These are phyloP conservation scores for Myrmecophaga tridactyla DNA, from an alignment of 2,113 vertebrate species.

Conservation along the genomic window DNA sequence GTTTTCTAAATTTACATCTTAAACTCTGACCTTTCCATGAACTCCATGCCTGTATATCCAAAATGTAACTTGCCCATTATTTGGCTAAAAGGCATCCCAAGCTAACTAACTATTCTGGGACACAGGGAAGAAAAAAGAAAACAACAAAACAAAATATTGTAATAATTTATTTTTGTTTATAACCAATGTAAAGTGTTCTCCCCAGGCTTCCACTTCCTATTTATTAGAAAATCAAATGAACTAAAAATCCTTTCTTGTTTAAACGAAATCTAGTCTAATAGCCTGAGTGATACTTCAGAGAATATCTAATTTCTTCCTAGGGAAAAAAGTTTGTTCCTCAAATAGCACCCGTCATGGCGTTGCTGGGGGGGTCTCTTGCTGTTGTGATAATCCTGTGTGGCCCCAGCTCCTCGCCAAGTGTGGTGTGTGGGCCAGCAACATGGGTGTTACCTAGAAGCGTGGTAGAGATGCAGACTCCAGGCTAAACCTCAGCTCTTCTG, in stretches of 20 bases:
- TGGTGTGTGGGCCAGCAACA: not conserved
- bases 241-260: not conserved
- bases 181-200: not conserved
- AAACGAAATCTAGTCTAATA: not conserved
- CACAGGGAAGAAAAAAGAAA: not conserved
- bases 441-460: not conserved
- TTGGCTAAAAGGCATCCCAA: not conserved
- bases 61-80: not conserved
- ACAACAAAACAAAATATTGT: too few species aligned
- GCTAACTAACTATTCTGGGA: not conserved
- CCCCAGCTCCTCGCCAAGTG: not conserved
- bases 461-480: not conserved
- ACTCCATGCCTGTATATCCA: not conserved
- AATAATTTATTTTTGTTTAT: not conserved
- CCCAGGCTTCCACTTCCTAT: not conserved
- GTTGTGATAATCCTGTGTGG: not conserved
- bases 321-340: not conserved
- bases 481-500: not conserved
- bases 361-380: not conserved
- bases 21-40: not conserved
- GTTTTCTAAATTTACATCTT: not conserved
- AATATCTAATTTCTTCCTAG: not conserved
- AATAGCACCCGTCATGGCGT: not conserved
- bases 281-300: not conserved
- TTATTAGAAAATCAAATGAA: not conserved